Evolutionary conservation across 2,113 vertebrate genomes (phyloP).

Genomic region (Pteruthius melanotis): DNA sequence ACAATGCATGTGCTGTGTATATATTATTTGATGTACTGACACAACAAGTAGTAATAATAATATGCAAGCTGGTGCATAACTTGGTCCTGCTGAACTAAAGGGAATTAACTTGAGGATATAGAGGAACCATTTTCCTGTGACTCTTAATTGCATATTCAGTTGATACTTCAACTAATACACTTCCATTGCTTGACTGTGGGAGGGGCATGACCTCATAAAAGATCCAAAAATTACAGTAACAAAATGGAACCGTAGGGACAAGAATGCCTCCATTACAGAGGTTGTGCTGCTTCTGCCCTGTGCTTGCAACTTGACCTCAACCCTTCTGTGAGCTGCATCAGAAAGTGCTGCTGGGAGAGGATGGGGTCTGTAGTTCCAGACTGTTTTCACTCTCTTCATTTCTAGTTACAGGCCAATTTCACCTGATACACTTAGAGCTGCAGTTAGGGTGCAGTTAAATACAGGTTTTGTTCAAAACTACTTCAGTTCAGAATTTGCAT

Average conservation of each 20-base stretch:
- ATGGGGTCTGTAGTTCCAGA: not conserved
- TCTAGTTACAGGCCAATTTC: not conserved
- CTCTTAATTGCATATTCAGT: not conserved
- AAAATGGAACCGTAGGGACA: not conserved
- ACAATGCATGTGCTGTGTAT: not conserved
- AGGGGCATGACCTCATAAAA: not conserved
- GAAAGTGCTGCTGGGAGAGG: not conserved
- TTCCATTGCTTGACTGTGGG: not conserved
- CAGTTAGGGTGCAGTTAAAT: not conserved
- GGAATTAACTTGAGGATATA: not conserved
- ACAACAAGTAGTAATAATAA: not conserved
- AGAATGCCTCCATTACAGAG: not conserved
- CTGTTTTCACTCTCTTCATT: not conserved
- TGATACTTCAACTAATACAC: not conserved
- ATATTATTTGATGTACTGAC: not conserved
- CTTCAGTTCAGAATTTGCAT: not conserved
- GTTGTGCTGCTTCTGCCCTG: not conserved
- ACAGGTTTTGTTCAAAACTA: not conserved
- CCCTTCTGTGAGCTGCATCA: not conserved
- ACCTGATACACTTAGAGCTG: not conserved
- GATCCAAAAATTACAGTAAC: not conserved
- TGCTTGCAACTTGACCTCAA: not conserved
- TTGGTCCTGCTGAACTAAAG: not conserved
- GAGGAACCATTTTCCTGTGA: not conserved
- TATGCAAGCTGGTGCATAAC: not conserved